Base-by-base conservation (phyloP, 2,797 vertebrate species). In the Spinus pinus region DNA sequence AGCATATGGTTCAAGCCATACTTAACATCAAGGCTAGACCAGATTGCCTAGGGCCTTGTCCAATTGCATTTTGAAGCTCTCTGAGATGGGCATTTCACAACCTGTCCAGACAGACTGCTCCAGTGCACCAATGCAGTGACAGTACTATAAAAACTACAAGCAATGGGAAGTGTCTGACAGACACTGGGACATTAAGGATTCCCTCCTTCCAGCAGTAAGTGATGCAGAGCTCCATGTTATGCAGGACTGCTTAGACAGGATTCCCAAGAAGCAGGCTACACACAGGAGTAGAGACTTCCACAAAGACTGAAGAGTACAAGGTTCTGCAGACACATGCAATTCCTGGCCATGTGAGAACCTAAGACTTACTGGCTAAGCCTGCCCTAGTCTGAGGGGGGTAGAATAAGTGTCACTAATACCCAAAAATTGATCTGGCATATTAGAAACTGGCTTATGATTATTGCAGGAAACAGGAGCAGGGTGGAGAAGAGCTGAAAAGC, bases 1-100 rank as follows among this genome's bases (percentile, higher is more conserved):
- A 88, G 95, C 69, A 91, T 71, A 94, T 25, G 64, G 90, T 58
- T 94, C 69, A 83, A 95, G 49, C 64, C 41, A 53, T 44, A 42
- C 46, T 73, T 56, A 80, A 78, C 64, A 80, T 60, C 57, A 88
- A 58, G 91, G 82, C 23, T 42, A 56, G 61, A 62, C 18, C 23
- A 50, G 82, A 74, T 91, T 91, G 85, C 94, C 88, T 73, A 41
- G 18, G 75, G 90, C 90, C 56, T 89, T 91, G 69, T 92, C 81
- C 81, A 56, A 46, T 46, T 7, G 3, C 16, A 86, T 90, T 82
- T 69, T 87, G 58, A 81, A 93, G 57, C 24, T 90, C 61, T 90
- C 73, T 13, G 22, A 54, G 44, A 94, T 62, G 41, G 8, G 60
- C 28, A 70, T 85, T 94, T 87, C 79, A 82, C 87, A 91, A 49